Evolutionary conservation across 2,888 invertebrate species (phyloP), one percentile per base, ranked within the genome.

Genomic region (Drosophila barbarae): DNA sequence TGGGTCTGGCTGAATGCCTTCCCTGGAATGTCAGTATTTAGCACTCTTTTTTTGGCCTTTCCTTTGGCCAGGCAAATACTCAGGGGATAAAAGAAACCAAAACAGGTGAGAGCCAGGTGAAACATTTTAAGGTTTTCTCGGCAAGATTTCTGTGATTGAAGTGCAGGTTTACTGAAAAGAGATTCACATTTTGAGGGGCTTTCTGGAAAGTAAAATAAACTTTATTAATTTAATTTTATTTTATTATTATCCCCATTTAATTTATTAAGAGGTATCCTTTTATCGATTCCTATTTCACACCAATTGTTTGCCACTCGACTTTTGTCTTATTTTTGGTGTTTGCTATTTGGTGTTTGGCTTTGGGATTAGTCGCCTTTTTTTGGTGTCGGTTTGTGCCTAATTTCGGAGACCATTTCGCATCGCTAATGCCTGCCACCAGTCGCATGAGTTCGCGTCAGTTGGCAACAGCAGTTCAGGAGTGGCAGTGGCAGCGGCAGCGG

Each of bases 401-500:
- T 68, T 64, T 68, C 38, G 69, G 59, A 49, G 42, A 63, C 50
- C 64, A 79, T 77, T 74, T 69, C 42, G 56, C 63, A 71, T 53
- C 63, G 69, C 63, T 70, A 65, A 70, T 74, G 74, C 69, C 34
- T 23, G 70, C 72, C 74, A 71, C 65, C 52, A 54, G 53, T 54
- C 51, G 54, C 67, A 72, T 52, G 72, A 65, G 69, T 74, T 51
- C 60, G 77, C 77, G 67, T 64, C 77, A 67, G 69, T 60, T 61
- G 63, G 66, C 57, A 71, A 71, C 71, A 69, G 55, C 67, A 59
- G 59, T 38, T 55, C 21, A 9, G 46, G 46, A 47, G 13, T 32
- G 65, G 77, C 81, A 21, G 39, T 21, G 21, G 21, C 21, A 39
- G 39, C 12, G 21, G 39, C 21, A 39, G 21, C 21, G 21, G 39